Base-by-base conservation (phyloP, 2,888 invertebrate species). In the Clistopyga incitator region DNA sequence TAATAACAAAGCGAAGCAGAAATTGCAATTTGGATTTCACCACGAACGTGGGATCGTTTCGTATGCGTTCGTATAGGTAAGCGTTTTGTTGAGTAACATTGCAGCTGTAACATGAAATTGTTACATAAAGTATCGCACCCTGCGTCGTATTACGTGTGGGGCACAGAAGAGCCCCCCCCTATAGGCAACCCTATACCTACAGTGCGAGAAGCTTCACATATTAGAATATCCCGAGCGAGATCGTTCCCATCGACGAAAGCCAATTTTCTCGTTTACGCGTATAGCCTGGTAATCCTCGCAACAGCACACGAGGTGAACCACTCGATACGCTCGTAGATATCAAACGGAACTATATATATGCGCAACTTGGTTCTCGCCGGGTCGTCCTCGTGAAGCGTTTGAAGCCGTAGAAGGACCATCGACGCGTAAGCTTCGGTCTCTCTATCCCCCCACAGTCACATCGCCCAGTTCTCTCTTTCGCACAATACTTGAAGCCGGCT, bases 231-330 rank as follows among this genome's bases (percentile, higher is more conserved):
- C 38, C 64, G 56, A 68, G 68, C 50, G 64, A 50, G 78, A 78
- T 71, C 70, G 71, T 45, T 78, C 45, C 64, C 71, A 78, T 71
- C 78, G 64, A 38, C 42, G 52, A 65, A 71, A 78, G 47, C 64
- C 78, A 71, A 78, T 78, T 78, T 78, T 78, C 78, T 64, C 64
- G 64, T 78, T 78, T 78, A 78, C 61, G 70, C 50, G 61, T 70
- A 78, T 50, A 59, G 68, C 23, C 50, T 61, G 59, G 56, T 68
- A 68, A 70, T 70, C 61, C 50, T 20, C 20, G 61, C 59, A 45
- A 38, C 52, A 45, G 54, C 52, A 23, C 67, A 54, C 50, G 56
- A 77, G 20, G 13, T n/a, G 52, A 61, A 45, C 61, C 54, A 65
- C 47, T 70, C 70, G 61, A 78, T 45, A n/a, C 20, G 34, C 34